phyloP scores from a whole-genome alignment of 2,113 vertebrate species.

The Pogona vitticeps region DNA sequence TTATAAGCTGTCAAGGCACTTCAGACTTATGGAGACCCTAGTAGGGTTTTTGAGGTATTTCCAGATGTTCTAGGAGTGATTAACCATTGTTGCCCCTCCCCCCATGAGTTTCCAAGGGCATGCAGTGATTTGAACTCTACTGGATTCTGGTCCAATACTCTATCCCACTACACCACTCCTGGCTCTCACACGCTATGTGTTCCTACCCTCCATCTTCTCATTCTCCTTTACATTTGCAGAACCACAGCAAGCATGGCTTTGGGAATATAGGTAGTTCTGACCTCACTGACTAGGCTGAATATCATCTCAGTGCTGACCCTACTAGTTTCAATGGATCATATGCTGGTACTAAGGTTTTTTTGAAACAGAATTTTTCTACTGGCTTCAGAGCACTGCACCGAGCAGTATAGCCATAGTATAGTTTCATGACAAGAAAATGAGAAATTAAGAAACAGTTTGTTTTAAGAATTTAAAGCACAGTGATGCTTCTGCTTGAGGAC shows the following conservation, averaged over 20 bases:
- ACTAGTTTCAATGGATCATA: background rate
- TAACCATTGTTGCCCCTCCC: no score
- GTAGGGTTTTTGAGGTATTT: no score
- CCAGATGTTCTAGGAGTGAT: no score
- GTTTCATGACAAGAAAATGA: slow-evolving; percentile 5
- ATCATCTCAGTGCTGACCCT: background rate
- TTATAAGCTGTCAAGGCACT: no score
- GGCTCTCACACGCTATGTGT: background rate
- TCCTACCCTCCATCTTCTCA: background rate
- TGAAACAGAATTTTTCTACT: background rate
- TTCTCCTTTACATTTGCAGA: no score
- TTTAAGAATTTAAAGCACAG: slow-evolving; percentile 56
- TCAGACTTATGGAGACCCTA: no score
- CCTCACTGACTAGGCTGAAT: background rate
- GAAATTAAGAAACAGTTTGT: slow-evolving; percentile 14
- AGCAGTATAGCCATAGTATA: background rate
- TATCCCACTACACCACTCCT: no score
- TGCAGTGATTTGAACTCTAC: no score
- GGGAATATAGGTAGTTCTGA: background rate
- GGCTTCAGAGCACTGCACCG: background rate
- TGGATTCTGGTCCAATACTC: no score
- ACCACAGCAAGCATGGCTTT: background rate
- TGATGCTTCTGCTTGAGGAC: background rate
- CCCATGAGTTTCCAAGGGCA: no score
- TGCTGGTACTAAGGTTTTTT: background rate